These are phyloP conservation scores for Choristoneura rosaceana DNA, from an alignment of 2,888 invertebrate genomes.

Conservation along the genomic window DNA sequence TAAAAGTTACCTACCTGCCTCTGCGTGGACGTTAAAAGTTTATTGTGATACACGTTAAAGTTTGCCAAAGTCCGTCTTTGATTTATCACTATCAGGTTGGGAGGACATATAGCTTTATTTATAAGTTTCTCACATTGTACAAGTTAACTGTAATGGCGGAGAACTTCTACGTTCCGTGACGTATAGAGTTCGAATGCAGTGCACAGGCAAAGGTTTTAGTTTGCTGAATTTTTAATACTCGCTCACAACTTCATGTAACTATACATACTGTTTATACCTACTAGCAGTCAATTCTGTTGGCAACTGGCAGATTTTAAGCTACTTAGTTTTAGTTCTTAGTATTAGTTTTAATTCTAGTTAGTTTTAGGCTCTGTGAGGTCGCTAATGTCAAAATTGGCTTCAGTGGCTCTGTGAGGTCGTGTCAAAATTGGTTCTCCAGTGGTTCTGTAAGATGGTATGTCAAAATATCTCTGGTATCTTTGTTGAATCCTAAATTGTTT, in stretches of 20 bases:
- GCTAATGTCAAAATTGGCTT: too few relatives aligned
- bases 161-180: slow-evolving; percentile 32
- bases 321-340: too few relatives aligned
- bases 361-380: too few relatives aligned
- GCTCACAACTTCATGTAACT: neutral
- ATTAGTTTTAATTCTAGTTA: too few relatives aligned
- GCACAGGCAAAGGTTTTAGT: slow-evolving; percentile 1
- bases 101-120: slow-evolving; percentile 43
- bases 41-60: slow-evolving; percentile 31
- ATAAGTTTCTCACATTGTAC: slow-evolving; percentile 37
- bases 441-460: too few relatives aligned
- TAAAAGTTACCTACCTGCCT: neutral
- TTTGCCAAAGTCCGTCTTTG: slow-evolving; percentile 47
- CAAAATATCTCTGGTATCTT: too few relatives aligned
- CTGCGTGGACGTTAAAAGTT: slow-evolving; percentile 9
- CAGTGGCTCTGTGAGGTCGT: too few relatives aligned
- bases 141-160: slow-evolving; percentile 37
- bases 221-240: slow-evolving; percentile 21
- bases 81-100: slow-evolving; percentile 47
- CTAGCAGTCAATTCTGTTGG: too few relatives aligned
- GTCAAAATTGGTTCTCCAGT: too few relatives aligned
- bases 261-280: neutral
- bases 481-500: too few relatives aligned
- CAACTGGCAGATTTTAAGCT: too few relatives aligned
- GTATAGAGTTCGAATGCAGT: slow-evolving; percentile 9